Percentiles rank a stretch among this genome's conserved stretches.
These are phyloP conservation scores for Lordiphosa andalusiaca DNA, from an alignment of 2,888 invertebrate genomes.

Conservation along the genomic window DNA sequence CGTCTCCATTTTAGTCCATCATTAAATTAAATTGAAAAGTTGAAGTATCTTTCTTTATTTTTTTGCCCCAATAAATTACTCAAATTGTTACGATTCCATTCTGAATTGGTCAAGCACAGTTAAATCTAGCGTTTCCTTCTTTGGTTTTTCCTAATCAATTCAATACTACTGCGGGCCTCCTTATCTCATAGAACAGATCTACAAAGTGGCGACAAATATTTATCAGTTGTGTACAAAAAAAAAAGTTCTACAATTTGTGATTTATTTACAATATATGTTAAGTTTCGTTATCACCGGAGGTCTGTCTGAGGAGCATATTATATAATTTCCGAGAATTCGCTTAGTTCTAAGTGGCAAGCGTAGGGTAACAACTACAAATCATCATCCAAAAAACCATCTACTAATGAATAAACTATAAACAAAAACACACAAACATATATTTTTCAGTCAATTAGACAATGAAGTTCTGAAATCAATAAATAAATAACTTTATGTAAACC, in stretches of 20 bases:
- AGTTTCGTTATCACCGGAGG: constrained; percentile 35
- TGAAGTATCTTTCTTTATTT: constrained; percentile 14
- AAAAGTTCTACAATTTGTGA: constrained; percentile 41
- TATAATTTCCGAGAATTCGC: constrained; percentile 33
- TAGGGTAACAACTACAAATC: constrained; percentile 13
- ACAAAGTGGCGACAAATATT: constrained; percentile 27
- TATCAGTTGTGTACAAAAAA: constrained; percentile 27
- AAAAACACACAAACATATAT: constrained; percentile 31
- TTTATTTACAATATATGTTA: constrained; percentile 48
- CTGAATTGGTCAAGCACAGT: constrained; percentile 43
- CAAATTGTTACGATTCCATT: constrained; percentile 22
- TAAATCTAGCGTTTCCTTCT: constrained; percentile 35
- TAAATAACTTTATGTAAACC: constrained; percentile 17
- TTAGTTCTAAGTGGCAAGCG: constrained; percentile 30
- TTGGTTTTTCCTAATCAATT: constrained; percentile 22
- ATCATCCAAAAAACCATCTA: constrained; percentile 22
- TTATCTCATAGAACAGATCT: constrained; percentile 11
- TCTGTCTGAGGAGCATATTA: constrained; percentile 25
- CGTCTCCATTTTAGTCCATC: constrained; percentile 31
- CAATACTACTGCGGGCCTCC: constrained; percentile 1
- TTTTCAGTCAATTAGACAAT: constrained; percentile 67
- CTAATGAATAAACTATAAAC: constrained; percentile 15
- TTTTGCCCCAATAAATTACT: constrained; percentile 50
- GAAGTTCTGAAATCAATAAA: constrained; percentile 37
- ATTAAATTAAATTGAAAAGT: constrained; percentile 36